A percentile compares a stretch with the other conserved stretches of the same genome.
Conservation (phyloP, 2,888 invertebrate species). For the Lithophane leautieri region DNA sequence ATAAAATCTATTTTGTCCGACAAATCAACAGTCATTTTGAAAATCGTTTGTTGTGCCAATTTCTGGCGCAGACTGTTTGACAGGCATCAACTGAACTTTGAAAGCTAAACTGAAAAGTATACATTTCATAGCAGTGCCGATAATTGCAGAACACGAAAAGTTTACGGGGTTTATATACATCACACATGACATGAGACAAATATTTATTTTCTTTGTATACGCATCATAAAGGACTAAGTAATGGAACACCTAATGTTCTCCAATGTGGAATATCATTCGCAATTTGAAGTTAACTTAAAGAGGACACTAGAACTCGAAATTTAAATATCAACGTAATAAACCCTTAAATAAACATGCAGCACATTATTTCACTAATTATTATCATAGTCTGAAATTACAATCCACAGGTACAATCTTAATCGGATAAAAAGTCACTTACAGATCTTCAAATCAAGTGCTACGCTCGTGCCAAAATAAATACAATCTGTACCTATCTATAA, state of each 20-base stretch:
- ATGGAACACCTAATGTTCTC: neutral
- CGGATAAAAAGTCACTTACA: neutral
- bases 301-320: neutral
- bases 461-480: conserved; percentile 32
- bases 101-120: conserved; percentile 50
- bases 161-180: neutral
- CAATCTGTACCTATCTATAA: neutral
- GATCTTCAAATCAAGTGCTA: neutral
- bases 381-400: conserved; percentile 1
- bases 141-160: conserved; percentile 38
- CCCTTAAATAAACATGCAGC: neutral
- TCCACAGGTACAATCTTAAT: neutral
- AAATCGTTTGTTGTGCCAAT: conserved; percentile 40
- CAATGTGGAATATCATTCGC: neutral
- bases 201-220: conserved; percentile 11
- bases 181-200: conserved; percentile 1
- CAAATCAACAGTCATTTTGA: conserved; percentile 20
- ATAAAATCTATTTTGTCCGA: conserved; percentile 11
- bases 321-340: neutral
- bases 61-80: conserved; percentile 47
- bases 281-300: neutral
- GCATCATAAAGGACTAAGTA: neutral
- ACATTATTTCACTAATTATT: neutral
- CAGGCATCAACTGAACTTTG: conserved; percentile 52
- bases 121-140: conserved; percentile 35